Base-by-base conservation (phyloP, 2,797 vertebrate species). In the Ficedula albicollis region DNA sequence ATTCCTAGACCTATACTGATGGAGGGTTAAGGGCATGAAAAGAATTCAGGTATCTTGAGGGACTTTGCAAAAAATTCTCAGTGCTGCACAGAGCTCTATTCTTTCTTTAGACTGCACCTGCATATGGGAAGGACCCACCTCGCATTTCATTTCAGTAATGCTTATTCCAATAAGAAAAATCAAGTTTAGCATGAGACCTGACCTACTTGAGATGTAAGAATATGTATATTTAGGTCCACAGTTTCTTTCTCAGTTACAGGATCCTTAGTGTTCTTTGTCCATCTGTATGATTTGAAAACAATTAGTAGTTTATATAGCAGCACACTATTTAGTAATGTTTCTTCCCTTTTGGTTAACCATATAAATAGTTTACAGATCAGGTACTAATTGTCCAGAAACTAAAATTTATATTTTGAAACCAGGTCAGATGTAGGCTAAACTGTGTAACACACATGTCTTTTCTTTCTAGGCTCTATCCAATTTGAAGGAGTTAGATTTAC, bases 1-100 rank as follows among this genome's bases (percentile, higher is more conserved):
- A 46, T 38, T 46, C 22, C 5, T 46, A 62, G 13, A 3, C 12
- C 17, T 69, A 15, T 73, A 6, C 4, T 49, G 11, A 22, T 64
- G 46, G 11, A 85, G 4, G 4, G 9, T 36, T 32, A 79, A 72
- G 10, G 13, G 4, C 15, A n/a, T 34, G 8, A 25, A 66, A 84
- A 3, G 7, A 69, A 41, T 34, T 49, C 16, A 20, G 6, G 3
- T 55, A 43, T 74, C 27, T 19, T 1, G 1, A 15, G 5, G 4
- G 19, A 38, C 12, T 46, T 59, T 9, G 25, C 6, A 36, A 34
- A 70, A 76, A 72, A 39, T 43, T 81, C 21, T 78, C 11, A 48
- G 6, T n/a, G 64, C 26, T 55, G 3, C 68, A 60, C 2, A 55
- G 30, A 69, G 8, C 5, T 67, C 5, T 4, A 60, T 67, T 72